Conservation (phyloP, 2,888 invertebrate species). For the Nephrocerus scutellatus region DNA sequence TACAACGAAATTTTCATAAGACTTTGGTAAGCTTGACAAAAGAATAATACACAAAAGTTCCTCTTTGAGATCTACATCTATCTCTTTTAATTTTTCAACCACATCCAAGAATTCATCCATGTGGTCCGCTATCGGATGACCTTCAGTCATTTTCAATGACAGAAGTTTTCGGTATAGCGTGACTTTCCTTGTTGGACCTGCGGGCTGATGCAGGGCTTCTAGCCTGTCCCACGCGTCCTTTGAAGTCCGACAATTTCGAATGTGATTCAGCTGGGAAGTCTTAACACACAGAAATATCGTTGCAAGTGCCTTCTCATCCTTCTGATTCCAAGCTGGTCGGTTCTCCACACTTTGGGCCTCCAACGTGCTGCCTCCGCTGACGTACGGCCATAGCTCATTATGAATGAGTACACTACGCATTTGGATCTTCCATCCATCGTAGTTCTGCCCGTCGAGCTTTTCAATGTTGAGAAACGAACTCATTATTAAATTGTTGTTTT, state of each 20-base stretch:
- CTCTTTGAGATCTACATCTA: slow-evolving; percentile 11
- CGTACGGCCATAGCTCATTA: no score
- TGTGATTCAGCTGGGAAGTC: slow-evolving; percentile 16
- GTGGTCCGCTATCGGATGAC: slow-evolving; percentile 13
- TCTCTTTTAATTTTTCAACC: slow-evolving; percentile 14
- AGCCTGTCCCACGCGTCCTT: slow-evolving; percentile 14
- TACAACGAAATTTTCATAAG: slow-evolving; percentile 20
- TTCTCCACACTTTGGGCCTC: no score
- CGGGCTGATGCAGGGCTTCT: slow-evolving; percentile 15
- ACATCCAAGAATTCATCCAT: slow-evolving; percentile 16
- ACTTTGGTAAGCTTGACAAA: slow-evolving; percentile 19
- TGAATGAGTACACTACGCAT: no score
- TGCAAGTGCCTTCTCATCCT: slow-evolving; percentile 19
- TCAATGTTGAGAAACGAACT: no score
- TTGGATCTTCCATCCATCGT: no score
- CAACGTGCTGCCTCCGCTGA: no score
- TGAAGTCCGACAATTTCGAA: slow-evolving; percentile 14
- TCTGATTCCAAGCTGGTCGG: no score
- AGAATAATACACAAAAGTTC: slow-evolving; percentile 19
- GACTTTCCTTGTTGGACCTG: slow-evolving; percentile 19
- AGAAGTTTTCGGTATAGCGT: slow-evolving; percentile 16
- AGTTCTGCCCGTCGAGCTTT: no score
- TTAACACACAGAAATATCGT: slow-evolving; percentile 18
- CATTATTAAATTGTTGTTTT: no score
- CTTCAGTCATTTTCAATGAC: slow-evolving; percentile 10